These are phyloP conservation scores for Rhyacophila evoluta DNA, from an alignment of 2,888 invertebrate species.

Conservation along the genomic window DNA sequence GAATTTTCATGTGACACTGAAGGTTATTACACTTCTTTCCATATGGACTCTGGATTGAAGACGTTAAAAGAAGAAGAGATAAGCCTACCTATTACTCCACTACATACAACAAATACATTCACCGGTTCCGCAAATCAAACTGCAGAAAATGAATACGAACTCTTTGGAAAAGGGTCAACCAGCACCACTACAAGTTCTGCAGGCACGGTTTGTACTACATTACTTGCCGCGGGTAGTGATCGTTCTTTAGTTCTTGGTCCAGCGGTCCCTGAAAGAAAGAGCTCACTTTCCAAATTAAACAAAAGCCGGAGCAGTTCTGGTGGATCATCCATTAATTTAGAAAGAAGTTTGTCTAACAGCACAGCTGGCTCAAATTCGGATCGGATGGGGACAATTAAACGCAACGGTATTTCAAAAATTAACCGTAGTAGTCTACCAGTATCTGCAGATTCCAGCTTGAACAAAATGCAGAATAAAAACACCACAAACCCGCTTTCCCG, in stretches of 20 bases:
- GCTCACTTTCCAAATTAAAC: slow-evolving; percentile 76
- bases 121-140: slow-evolving; percentile 79
- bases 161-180: slow-evolving; percentile 92
- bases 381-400: slow-evolving; percentile 63
- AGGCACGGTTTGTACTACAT: slow-evolving; percentile 88
- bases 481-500: background rate
- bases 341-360: slow-evolving; percentile 65
- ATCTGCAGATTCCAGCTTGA: slow-evolving; percentile 11
- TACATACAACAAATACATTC: slow-evolving; percentile 78
- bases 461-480: background rate
- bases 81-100: slow-evolving; percentile 74
- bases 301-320: slow-evolving; percentile 68
- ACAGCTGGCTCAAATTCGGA: slow-evolving; percentile 63
- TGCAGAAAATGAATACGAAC: slow-evolving; percentile 90
- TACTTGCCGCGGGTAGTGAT: slow-evolving; percentile 78
- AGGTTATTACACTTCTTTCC: slow-evolving; percentile 98
- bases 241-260: slow-evolving; percentile 76
- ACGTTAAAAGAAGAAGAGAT: slow-evolving; percentile 82
- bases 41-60: slow-evolving; percentile 93
- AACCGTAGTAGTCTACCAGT: slow-evolving; percentile 29
- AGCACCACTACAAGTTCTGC: slow-evolving; percentile 92
- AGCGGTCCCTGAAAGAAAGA: slow-evolving; percentile 85
- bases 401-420: slow-evolving; percentile 56
- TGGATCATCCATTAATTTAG: slow-evolving; percentile 71
- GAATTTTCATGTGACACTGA: slow-evolving; percentile 97